Evolutionary conservation across 2,113 vertebrate genomes (phyloP).

Genomic region (Gopherus evgoodei): DNA sequence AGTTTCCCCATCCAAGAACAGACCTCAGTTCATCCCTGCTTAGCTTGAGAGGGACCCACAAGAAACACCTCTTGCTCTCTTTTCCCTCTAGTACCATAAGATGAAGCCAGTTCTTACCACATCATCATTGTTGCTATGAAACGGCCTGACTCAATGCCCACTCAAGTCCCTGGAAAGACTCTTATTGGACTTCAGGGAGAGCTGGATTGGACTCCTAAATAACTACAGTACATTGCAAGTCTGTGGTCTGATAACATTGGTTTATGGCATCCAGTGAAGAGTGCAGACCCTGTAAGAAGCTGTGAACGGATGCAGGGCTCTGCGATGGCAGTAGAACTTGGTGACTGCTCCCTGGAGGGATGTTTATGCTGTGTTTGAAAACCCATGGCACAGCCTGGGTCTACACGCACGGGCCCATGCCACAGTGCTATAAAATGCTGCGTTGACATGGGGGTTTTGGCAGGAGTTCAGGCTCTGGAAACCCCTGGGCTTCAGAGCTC

Average conservation of each 20-base stretch:
- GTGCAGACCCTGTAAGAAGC: neutral
- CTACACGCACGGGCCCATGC: neutral
- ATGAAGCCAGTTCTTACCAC: fast-evolving
- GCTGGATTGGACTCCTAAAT: fast-evolving
- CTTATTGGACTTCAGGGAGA: neutral
- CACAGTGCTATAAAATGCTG: neutral
- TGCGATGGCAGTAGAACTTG: neutral
- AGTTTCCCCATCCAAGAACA: fast-evolving
- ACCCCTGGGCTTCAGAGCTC: neutral
- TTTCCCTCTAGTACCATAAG: neutral
- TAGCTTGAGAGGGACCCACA: neutral
- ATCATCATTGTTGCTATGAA: neutral
- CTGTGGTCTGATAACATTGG: neutral
- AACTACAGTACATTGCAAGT: fast-evolving
- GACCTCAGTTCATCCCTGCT: neutral
- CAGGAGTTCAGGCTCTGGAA: neutral
- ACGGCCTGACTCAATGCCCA: neutral
- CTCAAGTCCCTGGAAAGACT: neutral
- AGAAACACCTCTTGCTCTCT: neutral
- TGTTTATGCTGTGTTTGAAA: neutral
- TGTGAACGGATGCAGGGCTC: neutral
- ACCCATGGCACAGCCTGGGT: neutral
- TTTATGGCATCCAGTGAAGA: too few relatives aligned
- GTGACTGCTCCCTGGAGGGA: neutral
- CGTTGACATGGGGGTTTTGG: neutral